These are phyloP conservation scores for Germaria angustata DNA, from an alignment of 2,888 invertebrate genomes.

Conservation along the genomic window DNA sequence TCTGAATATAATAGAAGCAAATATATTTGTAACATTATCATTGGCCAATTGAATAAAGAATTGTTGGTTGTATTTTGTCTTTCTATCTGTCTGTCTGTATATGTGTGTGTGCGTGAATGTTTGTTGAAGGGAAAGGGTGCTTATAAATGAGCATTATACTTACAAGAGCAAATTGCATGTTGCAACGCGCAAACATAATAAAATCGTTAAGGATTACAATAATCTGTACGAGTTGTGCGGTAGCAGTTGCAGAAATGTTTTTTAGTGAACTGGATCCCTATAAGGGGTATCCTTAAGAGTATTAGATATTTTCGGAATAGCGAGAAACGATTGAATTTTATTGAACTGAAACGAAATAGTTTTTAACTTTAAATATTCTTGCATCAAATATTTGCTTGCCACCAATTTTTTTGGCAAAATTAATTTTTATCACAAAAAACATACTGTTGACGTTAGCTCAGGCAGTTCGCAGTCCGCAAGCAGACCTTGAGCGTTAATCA, in stretches of 20 bases:
- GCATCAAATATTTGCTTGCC: too few relatives aligned
- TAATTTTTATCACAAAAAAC: too few relatives aligned
- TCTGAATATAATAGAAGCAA: background rate
- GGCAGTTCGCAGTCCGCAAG: too few relatives aligned
- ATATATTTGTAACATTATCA: slow-evolving; percentile 21
- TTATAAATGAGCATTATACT: slow-evolving; percentile 46
- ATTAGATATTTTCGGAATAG: too few relatives aligned
- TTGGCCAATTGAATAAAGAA: slow-evolving; percentile 34
- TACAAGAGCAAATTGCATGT: slow-evolving; percentile 64
- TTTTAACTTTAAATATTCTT: too few relatives aligned
- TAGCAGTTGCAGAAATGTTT: background rate
- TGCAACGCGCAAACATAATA: slow-evolving; percentile 67
- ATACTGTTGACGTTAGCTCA: too few relatives aligned
- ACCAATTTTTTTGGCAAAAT: too few relatives aligned
- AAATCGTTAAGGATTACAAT: slow-evolving; percentile 65
- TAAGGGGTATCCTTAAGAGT: background rate
- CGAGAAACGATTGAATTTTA: too few relatives aligned
- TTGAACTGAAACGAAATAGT: too few relatives aligned
- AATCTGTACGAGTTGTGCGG: slow-evolving; percentile 47
- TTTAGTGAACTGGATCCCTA: background rate
- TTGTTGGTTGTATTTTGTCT: background rate
- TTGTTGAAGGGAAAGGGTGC: background rate
- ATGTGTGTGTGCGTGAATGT: background rate
- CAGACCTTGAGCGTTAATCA: too few relatives aligned
- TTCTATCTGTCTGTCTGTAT: background rate